phyloP scores from a whole-genome alignment of 1,140 invertebrate species.

The Whitmania pigra region DNA sequence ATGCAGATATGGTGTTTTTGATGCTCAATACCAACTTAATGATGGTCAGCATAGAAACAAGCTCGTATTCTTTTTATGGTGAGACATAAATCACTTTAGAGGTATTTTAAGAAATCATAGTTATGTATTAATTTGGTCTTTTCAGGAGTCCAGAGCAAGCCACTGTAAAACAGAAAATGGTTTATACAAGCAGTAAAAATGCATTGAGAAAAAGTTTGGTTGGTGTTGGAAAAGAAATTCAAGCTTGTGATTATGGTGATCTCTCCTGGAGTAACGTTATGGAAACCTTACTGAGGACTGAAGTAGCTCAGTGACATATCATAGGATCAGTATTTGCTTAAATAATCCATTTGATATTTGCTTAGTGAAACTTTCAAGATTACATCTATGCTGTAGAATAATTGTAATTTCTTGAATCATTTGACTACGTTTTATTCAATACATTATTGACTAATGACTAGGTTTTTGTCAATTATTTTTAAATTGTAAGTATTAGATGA shows the following conservation, averaged over 20 bases:
- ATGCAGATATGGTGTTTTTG: conserved; percentile 53
- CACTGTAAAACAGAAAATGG: conserved; percentile 97
- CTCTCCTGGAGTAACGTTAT: conserved; percentile 28
- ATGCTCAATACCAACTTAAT: conserved; percentile 30
- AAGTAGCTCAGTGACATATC: conserved; percentile 19
- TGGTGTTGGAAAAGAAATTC: conserved; percentile 90
- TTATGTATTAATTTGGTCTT: not conserved
- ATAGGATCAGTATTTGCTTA: no score
- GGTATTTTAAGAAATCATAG: no score
- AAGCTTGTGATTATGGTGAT: conserved; percentile 47
- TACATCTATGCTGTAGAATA: no score
- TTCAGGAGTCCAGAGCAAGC: conserved; percentile 77
- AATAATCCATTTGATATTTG: no score
- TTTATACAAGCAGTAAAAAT: conserved; percentile 92
- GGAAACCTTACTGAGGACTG: conserved; percentile 20
- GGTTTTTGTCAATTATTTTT: no score
- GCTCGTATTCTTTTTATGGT: conserved; percentile 24
- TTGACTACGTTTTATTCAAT: no score
- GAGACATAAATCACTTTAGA: not conserved
- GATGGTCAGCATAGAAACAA: conserved; percentile 21
- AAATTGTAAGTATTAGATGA: no score
- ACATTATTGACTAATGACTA: no score
- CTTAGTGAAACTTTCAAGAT: no score
- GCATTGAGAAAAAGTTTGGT: conserved; percentile 86
- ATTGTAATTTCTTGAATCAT: no score